Evolutionary conservation across 1,140 invertebrate genomes (phyloP).

Genomic region (Dryas iulia): DNA sequence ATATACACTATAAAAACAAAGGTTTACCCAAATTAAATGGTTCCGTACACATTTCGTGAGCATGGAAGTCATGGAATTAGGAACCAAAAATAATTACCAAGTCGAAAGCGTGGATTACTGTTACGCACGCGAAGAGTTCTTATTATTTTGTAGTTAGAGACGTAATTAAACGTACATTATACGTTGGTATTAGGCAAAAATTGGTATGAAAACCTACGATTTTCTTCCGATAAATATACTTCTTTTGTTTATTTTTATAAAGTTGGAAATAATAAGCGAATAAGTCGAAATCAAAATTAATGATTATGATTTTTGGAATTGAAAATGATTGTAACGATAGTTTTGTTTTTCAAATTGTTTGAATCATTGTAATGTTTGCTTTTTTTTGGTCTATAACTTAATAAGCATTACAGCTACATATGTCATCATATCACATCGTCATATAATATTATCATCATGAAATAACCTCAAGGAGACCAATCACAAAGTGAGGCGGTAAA

Average conservation of each 20-base stretch:
- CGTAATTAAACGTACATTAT: constrained; percentile 53
- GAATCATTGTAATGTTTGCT: too few relatives aligned
- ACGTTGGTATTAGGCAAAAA: constrained; percentile 20
- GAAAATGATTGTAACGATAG: too few relatives aligned
- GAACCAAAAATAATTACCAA: constrained; percentile 47
- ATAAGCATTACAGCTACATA: too few relatives aligned
- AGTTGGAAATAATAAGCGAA: neutral
- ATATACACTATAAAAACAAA: constrained; percentile 9
- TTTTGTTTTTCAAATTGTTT: too few relatives aligned
- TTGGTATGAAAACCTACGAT: neutral
- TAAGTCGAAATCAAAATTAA: neutral
- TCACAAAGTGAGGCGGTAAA: too few relatives aligned
- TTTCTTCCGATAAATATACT: neutral
- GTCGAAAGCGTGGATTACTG: constrained; percentile 48
- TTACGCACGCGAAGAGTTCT: constrained; percentile 51
- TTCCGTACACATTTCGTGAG: constrained; percentile 22
- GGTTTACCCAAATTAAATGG: constrained; percentile 19
- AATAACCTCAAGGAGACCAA: too few relatives aligned
- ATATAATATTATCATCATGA: too few relatives aligned
- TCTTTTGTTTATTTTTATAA: neutral
- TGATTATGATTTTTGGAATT: too few relatives aligned
- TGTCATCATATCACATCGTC: too few relatives aligned
- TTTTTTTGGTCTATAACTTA: too few relatives aligned
- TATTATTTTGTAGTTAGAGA: constrained; percentile 58
- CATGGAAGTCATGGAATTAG: constrained; percentile 33